Percentiles rank a stretch among this genome's conserved stretches.
phyloP scores from a whole-genome alignment of 1,140 invertebrate genomes.

The Bombus confusus region DNA sequence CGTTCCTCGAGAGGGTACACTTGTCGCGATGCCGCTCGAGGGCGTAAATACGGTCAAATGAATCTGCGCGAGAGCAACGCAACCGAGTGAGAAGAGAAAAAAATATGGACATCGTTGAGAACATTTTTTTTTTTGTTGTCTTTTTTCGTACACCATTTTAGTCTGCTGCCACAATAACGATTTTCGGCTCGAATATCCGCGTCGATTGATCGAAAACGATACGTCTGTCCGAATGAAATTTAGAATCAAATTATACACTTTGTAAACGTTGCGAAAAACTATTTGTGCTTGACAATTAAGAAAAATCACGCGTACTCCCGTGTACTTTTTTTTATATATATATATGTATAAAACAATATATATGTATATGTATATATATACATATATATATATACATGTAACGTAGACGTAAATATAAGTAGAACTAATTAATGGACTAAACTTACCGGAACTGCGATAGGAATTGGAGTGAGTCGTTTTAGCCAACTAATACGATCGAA shows the following conservation, averaged over 20 bases:
- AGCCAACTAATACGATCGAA: slow-evolving; percentile 77
- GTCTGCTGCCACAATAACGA: slow-evolving; percentile 72
- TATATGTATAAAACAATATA: neutral
- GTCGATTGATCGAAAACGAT: neutral
- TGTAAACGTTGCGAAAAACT: neutral
- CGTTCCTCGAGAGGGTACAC: slow-evolving; percentile 14
- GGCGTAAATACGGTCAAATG: slow-evolving; percentile 8
- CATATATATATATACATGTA: neutral
- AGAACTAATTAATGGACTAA: slow-evolving; percentile 66
- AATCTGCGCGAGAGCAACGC: neutral
- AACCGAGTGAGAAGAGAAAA: slow-evolving; percentile 42
- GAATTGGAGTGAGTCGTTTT: slow-evolving; percentile 77
- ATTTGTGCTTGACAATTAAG: neutral
- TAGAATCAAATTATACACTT: neutral
- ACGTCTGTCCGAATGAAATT: neutral
- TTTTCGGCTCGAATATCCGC: neutral
- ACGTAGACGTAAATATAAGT: slow-evolving; percentile 4
- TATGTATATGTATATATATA: neutral
- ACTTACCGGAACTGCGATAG: slow-evolving; percentile 77
- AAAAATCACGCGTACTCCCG: neutral
- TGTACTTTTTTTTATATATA: neutral
- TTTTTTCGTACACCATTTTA: slow-evolving; percentile 71
- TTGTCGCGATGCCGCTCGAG: slow-evolving; percentile 18
- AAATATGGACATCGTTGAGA: slow-evolving; percentile 53
- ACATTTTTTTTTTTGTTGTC: slow-evolving; percentile 14